Evolutionary conservation across 2,888 invertebrate species (phyloP).

Genomic region (Anoplius nigerrimus): DNA sequence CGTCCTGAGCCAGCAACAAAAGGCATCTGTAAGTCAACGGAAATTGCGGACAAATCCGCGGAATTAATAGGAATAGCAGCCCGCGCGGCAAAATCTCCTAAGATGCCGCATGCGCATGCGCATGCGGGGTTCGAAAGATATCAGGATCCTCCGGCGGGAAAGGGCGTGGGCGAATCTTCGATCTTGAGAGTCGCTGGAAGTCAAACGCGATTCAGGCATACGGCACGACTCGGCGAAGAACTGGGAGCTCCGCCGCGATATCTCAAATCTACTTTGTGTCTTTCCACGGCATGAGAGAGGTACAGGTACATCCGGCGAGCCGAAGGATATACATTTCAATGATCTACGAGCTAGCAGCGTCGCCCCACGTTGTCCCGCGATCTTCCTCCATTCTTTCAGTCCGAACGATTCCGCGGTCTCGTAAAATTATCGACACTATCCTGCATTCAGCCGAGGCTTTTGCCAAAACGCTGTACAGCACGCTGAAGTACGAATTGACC

Average conservation of each 20-base stretch:
- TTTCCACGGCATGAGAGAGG: slow-evolving; percentile 57
- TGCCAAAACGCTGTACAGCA: too few relatives aligned
- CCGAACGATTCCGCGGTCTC: slow-evolving; percentile 36
- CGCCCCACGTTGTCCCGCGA: slow-evolving; percentile 24
- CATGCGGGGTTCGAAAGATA: slow-evolving; percentile 39
- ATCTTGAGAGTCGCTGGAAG: slow-evolving; percentile 62
- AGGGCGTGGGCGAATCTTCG: slow-evolving; percentile 71
- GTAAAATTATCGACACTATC: slow-evolving; percentile 18
- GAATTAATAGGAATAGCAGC: too few relatives aligned
- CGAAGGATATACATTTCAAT: slow-evolving; percentile 65
- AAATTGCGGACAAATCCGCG: slow-evolving; percentile 4
- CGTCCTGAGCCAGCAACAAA: too few relatives aligned
- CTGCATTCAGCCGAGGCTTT: neutral
- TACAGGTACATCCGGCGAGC: slow-evolving; percentile 48
- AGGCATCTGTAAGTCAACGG: too few relatives aligned
- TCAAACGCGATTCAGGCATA: slow-evolving; percentile 41
- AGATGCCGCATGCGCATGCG: slow-evolving; percentile 44
- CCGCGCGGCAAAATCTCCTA: neutral
- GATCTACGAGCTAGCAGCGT: slow-evolving; percentile 58
- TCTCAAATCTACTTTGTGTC: slow-evolving; percentile 72
- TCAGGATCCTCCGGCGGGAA: slow-evolving; percentile 38
- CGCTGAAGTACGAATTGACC: neutral
- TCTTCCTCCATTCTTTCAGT: slow-evolving; percentile 4
- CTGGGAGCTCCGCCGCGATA: slow-evolving; percentile 64
- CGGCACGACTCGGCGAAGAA: slow-evolving; percentile 66